Evolutionary conservation across 1,140 invertebrate species (phyloP), one percentile per base, ranked within the genome.

Genomic region (Drosophila pseudoananassae): DNA sequence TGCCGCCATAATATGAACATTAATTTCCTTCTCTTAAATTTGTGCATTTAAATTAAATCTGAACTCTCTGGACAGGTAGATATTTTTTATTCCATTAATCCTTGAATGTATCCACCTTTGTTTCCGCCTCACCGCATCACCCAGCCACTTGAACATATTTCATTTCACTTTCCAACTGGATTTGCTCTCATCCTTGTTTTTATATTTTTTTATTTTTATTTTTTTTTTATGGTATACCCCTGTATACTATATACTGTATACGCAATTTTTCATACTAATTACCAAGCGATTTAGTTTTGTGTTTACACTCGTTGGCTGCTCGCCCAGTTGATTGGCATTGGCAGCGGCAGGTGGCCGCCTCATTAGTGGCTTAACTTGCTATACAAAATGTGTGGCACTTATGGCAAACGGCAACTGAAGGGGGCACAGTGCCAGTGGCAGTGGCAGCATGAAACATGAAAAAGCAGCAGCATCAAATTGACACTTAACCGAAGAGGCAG

Each of bases 221-320:
- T 52, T 46, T 25, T 49, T 74, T 38, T n/a, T 52, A 65, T 47
- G 2, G 20, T 20, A 20, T 20, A 20, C 20, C 20, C 40, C n/a
- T n/a, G n/a, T n/a, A n/a, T n/a, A n/a, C n/a, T 73, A 69, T 27
- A 27, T 27, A 27, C 5, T 7, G 64, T 74, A 31, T 45, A 81
- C 81, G 70, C 82, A 85, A 81, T 87, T 88, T 87, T 82, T 88
- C 78, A 82, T 78, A 87, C 82, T 87, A 87, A 87, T 87, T 87
- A 87, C 82, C 69, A 88, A 87, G 82, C 82, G 87, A 88, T 87
- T 87, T 87, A 87, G 82, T 88, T 87, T 82, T 81, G 83, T 87
- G 78, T 87, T 88, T 88, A 72, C 78, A 82, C 64, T 70, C 66
- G 46, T 51, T 50, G 71, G 70, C 71, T 43, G 71, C 53, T 47